Evolutionary conservation across 2,113 vertebrate genomes (phyloP), one percentile per base, ranked within the genome.

Genomic region (Hippocampus abdominalis): DNA sequence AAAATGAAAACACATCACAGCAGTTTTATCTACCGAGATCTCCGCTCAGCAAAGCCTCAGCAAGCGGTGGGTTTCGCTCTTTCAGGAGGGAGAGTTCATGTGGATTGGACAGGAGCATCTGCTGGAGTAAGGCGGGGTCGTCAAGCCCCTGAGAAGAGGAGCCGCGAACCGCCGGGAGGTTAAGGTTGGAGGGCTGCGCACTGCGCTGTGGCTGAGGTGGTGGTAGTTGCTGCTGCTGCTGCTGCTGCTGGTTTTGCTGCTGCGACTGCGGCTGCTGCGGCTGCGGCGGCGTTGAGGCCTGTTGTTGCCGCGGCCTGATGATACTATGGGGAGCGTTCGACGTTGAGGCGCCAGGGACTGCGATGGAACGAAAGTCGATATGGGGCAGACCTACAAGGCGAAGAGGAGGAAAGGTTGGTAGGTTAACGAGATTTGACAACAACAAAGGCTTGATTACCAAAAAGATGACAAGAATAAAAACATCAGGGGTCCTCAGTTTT

Each of bases 51-150:
- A 99, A 90, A 0, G 97, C 97, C 61, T 99, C 97, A 0, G 97
- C 97, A 66, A 99, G 84, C 0, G 96, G 96, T 0, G 97, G 97
- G 66, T 99, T 99, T 53, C 97, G 92, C 77, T 99, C 97, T 88
- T 98, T 98, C 56, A 99, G 92, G 78, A 99, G 93, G 0, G 97
- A 98, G 63, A 99, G 92, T 88, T 99, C 97, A 0, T 99, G 97
- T 1, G 97, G 96, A 83, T 97, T 98, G 36, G 96, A 92, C 39
- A 99, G 86, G 64, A 99, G 82, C 97, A 98, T 99, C 81, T 98
- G 95, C 78, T 97, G 92, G 4, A 99, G 91, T 86, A 98, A 89
- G 18, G 93, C 92, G 0, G 97, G 97, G 71, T 98, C 95, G 67
- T 98, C 96, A 87, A 98, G 51, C 68, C 94, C 95, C 92, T 97